A percentile compares a stretch with the other conserved stretches of the same genome.
Conservation (phyloP, 2,797 vertebrate species). For the Smutsia temminckii region DNA sequence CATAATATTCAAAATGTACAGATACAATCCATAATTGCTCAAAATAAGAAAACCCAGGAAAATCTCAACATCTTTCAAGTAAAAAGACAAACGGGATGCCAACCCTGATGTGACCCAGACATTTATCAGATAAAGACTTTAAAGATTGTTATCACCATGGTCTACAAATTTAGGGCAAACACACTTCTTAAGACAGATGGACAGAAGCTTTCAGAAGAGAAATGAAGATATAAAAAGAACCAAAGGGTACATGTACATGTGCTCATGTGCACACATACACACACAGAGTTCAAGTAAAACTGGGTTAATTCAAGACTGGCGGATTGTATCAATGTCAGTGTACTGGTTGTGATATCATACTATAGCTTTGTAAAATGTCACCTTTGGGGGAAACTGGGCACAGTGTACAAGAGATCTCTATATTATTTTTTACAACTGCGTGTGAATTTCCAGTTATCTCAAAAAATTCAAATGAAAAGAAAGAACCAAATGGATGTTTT, state of each 20-base stretch:
- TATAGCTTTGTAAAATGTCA: background rate
- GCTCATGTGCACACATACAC: accelerated
- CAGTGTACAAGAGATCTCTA: background rate
- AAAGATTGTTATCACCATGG: background rate
- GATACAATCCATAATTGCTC: background rate
- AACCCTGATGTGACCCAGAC: background rate
- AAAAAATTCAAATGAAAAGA: background rate
- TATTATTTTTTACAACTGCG: background rate
- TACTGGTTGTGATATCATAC: background rate
- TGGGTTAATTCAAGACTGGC: background rate
- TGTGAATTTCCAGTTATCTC: background rate
- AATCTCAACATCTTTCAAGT: background rate
- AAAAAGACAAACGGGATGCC: background rate
- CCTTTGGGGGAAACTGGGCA: background rate
- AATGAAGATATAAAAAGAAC: background rate
- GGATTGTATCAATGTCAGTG: background rate
- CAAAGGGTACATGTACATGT: background rate
- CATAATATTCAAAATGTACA: background rate
- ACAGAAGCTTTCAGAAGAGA: background rate
- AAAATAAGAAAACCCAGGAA: background rate
- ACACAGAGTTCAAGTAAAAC: too few species aligned
- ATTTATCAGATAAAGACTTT: background rate
- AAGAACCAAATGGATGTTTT: background rate
- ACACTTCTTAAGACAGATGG: background rate
- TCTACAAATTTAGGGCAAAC: background rate